A percentile compares a stretch with the other conserved stretches of the same genome.
Conservation (phyloP, 2,888 invertebrate species). For the Caenorhabditis parvicauda region DNA sequence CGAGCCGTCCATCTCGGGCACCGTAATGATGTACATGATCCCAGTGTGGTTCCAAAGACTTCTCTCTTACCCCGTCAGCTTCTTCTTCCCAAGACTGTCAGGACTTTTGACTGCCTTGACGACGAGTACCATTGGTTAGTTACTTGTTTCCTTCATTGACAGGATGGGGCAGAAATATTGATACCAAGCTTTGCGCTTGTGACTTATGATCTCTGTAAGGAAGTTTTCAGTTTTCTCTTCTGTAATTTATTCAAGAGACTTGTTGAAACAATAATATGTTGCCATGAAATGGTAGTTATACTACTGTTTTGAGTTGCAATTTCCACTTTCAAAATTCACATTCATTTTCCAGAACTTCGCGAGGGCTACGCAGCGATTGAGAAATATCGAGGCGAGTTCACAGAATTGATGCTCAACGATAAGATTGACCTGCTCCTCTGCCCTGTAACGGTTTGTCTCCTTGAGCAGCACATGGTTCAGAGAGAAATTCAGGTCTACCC, state of each 20-base stretch:
- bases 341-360: conserved; percentile 31
- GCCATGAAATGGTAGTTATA: no score
- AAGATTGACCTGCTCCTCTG: conserved; percentile 42
- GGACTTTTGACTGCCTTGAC: conserved; percentile 16
- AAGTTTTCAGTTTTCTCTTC: no score
- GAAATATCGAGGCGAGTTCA: conserved; percentile 38
- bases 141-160: neutral
- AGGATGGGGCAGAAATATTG: neutral
- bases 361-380: conserved; percentile 43
- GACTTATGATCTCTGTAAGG: neutral
- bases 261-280: no score
- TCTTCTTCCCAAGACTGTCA: conserved; percentile 14
- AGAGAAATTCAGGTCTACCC: conserved; percentile 14
- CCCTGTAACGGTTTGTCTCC: conserved; percentile 30
- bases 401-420: conserved; percentile 29
- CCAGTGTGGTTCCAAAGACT: conserved; percentile 20
- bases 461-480: neutral
- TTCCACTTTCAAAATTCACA: neutral
- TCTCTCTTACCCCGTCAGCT: conserved; percentile 13
- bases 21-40: conserved; percentile 20
- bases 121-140: conserved; percentile 20
- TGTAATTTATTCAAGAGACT: no score
- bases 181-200: neutral
- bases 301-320: no score
- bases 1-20: conserved; percentile 19